Conservation (phyloP, 2,797 vertebrate genomes). For the Spizella passerina region DNA sequence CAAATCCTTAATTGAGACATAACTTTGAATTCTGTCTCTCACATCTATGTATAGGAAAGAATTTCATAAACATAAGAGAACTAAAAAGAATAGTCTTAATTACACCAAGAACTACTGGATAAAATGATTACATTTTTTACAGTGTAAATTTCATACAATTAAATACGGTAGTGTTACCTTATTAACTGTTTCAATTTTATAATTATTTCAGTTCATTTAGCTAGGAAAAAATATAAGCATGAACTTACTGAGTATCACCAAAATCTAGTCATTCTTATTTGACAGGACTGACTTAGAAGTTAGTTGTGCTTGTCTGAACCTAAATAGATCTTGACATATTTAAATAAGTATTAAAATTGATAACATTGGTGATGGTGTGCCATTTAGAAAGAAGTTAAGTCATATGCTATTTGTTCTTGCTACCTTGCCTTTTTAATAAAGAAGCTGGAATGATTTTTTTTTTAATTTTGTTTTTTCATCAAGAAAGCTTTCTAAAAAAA, state of each 20-base stretch:
- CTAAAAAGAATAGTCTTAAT: constrained; percentile 78
- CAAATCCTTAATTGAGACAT: constrained; percentile 59
- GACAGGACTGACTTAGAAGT: constrained; percentile 65
- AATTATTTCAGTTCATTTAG: constrained; percentile 84
- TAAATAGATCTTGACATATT: constrained; percentile 80
- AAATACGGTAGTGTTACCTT: constrained; percentile 76
- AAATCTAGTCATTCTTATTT: constrained; percentile 74
- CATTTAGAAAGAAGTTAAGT: constrained; percentile 62
- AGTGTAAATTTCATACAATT: constrained; percentile 80
- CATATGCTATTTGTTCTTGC: constrained; percentile 57
- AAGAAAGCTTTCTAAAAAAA: neutral
- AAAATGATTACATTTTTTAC: constrained; percentile 80
- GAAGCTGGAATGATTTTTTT: neutral
- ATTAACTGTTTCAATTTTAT: constrained; percentile 82
- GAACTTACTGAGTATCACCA: constrained; percentile 75
- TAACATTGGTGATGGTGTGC: constrained; percentile 69
- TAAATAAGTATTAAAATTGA: constrained; percentile 77
- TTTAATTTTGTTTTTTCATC: constrained; percentile 46
- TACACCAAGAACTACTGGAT: constrained; percentile 74
- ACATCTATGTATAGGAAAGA: constrained; percentile 55
- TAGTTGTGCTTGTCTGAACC: constrained; percentile 82
- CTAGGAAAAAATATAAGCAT: constrained; percentile 77
- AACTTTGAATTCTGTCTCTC: constrained; percentile 70
- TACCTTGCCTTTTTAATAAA: constrained; percentile 26
- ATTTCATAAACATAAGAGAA: constrained; percentile 72